Percentiles rank a stretch among this genome's conserved stretches.
Conservation (phyloP, 2,113 vertebrate genomes). For the Ahaetulla prasina region DNA sequence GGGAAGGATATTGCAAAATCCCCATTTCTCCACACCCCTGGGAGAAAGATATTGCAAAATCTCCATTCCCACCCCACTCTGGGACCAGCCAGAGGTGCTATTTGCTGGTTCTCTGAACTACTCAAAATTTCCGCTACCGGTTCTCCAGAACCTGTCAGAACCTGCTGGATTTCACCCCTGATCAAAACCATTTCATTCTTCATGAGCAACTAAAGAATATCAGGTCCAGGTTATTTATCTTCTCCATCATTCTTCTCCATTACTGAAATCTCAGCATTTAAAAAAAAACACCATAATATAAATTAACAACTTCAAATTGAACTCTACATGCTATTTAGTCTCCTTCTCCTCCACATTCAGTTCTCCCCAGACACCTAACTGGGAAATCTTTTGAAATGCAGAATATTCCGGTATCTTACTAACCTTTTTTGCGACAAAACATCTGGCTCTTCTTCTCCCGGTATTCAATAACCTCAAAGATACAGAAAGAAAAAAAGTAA, state of each 20-base stretch:
- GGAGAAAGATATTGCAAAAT: no score
- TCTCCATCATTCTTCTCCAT: background rate
- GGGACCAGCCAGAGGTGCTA: no score
- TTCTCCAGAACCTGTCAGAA: no score
- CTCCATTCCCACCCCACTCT: no score
- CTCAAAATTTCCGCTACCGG: no score
- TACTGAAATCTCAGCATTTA: background rate
- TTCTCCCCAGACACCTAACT: background rate
- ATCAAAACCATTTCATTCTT: background rate
- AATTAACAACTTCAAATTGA: background rate
- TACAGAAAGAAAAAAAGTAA: slow-evolving; percentile 5
- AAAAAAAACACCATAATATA: background rate
- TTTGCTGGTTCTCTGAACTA: no score
- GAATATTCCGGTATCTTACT: background rate
- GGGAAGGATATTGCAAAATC: no score
- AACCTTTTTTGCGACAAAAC: slow-evolving; percentile 47
- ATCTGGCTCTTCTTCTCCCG: slow-evolving; percentile 58
- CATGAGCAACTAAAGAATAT: background rate
- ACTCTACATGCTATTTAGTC: background rate
- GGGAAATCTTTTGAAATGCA: background rate
- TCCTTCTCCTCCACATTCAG: background rate
- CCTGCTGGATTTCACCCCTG: no score
- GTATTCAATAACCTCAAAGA: slow-evolving; percentile 54
- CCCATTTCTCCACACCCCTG: no score
- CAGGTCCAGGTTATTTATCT: background rate